phyloP scores from a whole-genome alignment of 2,888 invertebrate species.

The Cheilosia scutellata region DNA sequence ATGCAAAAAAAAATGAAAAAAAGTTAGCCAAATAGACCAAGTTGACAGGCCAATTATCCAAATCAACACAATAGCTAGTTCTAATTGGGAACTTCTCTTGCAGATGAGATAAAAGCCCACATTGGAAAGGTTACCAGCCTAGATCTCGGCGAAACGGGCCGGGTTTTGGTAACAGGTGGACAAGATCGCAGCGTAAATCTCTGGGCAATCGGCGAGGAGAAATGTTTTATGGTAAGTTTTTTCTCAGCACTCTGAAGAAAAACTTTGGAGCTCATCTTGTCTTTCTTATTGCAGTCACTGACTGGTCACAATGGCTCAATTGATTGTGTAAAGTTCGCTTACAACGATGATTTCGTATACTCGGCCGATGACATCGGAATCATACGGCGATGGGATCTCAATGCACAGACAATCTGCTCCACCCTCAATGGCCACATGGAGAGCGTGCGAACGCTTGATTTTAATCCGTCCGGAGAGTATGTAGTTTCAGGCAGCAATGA shows the following conservation, averaged over 20 bases:
- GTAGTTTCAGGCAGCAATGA: conserved; percentile 97
- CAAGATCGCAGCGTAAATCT: conserved; percentile 98
- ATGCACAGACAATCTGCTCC: conserved; percentile 86
- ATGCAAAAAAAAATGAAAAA: conserved; percentile 64
- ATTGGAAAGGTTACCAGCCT: conserved; percentile 83
- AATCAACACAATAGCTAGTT: background rate
- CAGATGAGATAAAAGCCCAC: conserved; percentile 84
- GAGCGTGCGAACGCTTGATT: conserved; percentile 95
- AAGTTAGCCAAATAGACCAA: conserved; percentile 10
- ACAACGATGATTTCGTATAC: conserved; percentile 96
- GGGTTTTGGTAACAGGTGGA: conserved; percentile 88
- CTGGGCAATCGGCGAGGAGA: conserved; percentile 97
- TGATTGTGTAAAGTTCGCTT: conserved; percentile 97
- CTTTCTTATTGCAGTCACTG: conserved; percentile 88
- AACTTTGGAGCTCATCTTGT: background rate
- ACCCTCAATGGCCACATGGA: conserved; percentile 87
- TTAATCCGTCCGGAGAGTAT: conserved; percentile 98
- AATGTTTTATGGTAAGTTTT: conserved; percentile 94
- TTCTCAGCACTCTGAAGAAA: background rate
- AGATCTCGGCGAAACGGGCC: conserved; percentile 84
- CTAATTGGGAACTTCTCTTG: conserved; percentile 57
- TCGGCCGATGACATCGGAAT: conserved; percentile 97
- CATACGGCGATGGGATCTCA: conserved; percentile 97
- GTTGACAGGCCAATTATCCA: conserved; percentile 15
- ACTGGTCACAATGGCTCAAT: conserved; percentile 97